Percentiles rank a stretch among this genome's conserved stretches.
Evolutionary conservation across 2,797 vertebrate genomes (phyloP).

Genomic region (Argya squamiceps): DNA sequence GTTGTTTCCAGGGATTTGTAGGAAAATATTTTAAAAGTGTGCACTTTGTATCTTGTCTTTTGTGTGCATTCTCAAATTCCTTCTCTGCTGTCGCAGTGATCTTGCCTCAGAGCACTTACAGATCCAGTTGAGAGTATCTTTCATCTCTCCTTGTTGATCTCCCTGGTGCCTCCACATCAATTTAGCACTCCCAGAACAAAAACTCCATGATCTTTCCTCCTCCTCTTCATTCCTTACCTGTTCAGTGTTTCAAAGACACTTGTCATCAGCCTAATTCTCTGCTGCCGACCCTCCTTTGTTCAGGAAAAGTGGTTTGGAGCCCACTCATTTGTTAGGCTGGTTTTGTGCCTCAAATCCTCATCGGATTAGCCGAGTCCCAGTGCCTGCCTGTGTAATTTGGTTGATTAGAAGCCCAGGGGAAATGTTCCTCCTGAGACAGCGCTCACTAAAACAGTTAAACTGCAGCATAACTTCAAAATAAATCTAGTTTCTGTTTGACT

Average conservation of each 20-base stretch:
- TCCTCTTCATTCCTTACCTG: slow-evolving; percentile 32
- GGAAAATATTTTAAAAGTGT: background rate
- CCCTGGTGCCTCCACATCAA: background rate
- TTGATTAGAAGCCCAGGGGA: slow-evolving; percentile 59
- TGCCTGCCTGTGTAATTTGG: slow-evolving; percentile 25
- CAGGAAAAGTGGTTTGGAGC: slow-evolving; percentile 19
- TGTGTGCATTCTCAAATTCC: background rate
- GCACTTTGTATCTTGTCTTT: background rate
- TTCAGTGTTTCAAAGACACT: slow-evolving; percentile 1
- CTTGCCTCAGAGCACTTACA: background rate
- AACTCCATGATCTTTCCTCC: background rate
- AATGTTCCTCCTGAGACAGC: slow-evolving; percentile 40
- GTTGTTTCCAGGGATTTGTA: background rate
- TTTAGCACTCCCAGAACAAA: slow-evolving; percentile 29
- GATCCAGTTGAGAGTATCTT: background rate
- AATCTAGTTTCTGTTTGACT: slow-evolving; percentile 69
- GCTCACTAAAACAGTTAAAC: slow-evolving; percentile 52
- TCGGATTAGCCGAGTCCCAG: background rate
- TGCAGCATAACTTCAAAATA: slow-evolving; percentile 68
- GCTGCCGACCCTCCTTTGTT: slow-evolving; percentile 15
- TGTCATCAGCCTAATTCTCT: slow-evolving; percentile 42
- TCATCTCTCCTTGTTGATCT: slow-evolving; percentile 32
- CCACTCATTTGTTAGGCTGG: slow-evolving; percentile 27
- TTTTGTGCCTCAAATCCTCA: slow-evolving; percentile 43
- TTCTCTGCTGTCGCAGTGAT: background rate